Evolutionary conservation across 2,113 vertebrate genomes (phyloP).

Genomic region (Pardalotus punctatus): DNA sequence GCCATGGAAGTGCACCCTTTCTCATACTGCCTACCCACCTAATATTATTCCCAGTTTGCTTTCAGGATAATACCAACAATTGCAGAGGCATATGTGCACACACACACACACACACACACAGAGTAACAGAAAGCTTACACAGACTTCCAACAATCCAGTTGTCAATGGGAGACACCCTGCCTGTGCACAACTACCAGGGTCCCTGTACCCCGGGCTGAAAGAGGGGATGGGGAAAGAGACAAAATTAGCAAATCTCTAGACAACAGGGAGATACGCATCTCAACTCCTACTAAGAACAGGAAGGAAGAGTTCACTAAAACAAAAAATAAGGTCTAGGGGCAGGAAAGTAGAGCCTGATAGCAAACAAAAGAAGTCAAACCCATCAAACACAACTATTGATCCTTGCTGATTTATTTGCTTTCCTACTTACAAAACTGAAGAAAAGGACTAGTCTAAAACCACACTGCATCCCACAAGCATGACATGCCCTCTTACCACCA

Average conservation of each 20-base stretch:
- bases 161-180: background rate
- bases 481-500: no score
- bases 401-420: background rate
- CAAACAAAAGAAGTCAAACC: background rate
- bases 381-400: background rate
- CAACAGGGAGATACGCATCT: background rate
- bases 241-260: background rate
- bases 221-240: background rate
- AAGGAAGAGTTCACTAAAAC: background rate
- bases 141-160: background rate
- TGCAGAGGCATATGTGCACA: background rate
- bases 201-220: background rate
- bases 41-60: background rate
- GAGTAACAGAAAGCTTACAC: background rate
- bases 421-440: fast-evolving
- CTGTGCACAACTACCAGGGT: background rate
- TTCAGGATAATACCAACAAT: background rate
- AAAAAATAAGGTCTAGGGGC: background rate
- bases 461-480: background rate
- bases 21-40: background rate
- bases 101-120: background rate
- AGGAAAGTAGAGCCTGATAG: background rate
- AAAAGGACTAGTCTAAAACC: background rate
- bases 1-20: background rate
- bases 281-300: background rate